These are phyloP conservation scores for Epizoanthus ramosus DNA, from an alignment of 92 coral and sea anemone species.

Conservation along the genomic window DNA sequence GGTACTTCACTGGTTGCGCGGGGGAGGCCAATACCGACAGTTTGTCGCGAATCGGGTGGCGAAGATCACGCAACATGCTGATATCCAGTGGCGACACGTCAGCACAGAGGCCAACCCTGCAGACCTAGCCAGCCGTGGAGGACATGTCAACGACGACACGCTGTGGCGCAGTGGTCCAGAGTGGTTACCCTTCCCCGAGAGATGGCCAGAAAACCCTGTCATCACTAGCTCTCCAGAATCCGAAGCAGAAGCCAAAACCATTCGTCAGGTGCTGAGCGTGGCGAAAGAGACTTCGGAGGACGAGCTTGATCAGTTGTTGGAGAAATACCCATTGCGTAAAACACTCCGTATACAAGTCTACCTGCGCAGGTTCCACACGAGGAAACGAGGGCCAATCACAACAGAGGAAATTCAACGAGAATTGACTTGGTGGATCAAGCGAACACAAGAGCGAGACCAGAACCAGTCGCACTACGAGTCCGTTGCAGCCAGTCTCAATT, in stretches of 20 bases:
- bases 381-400: background rate
- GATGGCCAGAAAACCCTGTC: conserved; percentile 41
- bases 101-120: conserved; percentile 41
- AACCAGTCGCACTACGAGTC: background rate
- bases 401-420: background rate
- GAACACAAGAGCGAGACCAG: background rate
- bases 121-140: conserved; percentile 46
- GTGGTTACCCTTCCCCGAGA: conserved; percentile 30
- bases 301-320: background rate
- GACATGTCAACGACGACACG: background rate
- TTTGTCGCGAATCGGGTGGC: conserved; percentile 22
- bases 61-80: conserved; percentile 8
- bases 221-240: conserved; percentile 12
- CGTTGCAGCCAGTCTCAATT: conserved; percentile 14
- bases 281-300: background rate
- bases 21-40: conserved; percentile 36
- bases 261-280: conserved; percentile 10
- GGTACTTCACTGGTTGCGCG: conserved; percentile 23
- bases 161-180: conserved; percentile 34
- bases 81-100: conserved; percentile 31
- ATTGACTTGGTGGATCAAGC: conserved; percentile 9
- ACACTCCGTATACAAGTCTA: conserved; percentile 43
- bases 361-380: conserved; percentile 19
- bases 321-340: conserved; percentile 23
- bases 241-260: conserved; percentile 40